Evolutionary conservation across 2,113 vertebrate genomes (phyloP), one percentile per base, ranked within the genome.

Genomic region (Chelonoidis abingdonii): DNA sequence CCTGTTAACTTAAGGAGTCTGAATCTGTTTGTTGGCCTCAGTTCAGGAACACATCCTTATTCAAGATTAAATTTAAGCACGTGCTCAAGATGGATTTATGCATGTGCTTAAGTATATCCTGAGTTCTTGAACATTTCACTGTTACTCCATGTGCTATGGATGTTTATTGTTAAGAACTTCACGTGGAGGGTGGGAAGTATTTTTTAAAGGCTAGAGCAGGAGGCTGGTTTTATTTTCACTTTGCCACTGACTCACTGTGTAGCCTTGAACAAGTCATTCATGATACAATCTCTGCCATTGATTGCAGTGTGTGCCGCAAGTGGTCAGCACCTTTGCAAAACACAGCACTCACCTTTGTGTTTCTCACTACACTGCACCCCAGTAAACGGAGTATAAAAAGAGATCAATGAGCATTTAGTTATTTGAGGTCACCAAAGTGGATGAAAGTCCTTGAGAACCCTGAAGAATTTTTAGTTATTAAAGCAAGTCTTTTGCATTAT

Each of bases 41-140:
- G 19, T 13, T 93, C 76, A 50, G 38, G 57, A 85, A 93, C 88
- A 78, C 57, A 19, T 80, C 86, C 38, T 81, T 91, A 11, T 88
- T 92, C 80, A 53, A 53, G 59, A 89, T 35, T 86, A 0, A n/a
- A 25, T 1, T 0, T 81, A 84, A 89, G 29, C 49, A 24, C 35
- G 14, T 54, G 11, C 69, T 91, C 86, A 89, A 86, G 38, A 16
- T n/a, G 79, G 82, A 86, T 56, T 83, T 86, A 38, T 83, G 5
- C 21, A 1, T 76, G 19, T 22, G 41, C 75, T 16, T 78, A 47
- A 78, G 41, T 78, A 27, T 78, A 27, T 78, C 41, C 5, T 44
- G 72, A 95, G 57, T 88, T 91, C 50, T 53, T 96, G 88, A 81
- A 78, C 80, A 62, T 84, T 76, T 93, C 90, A 93, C 35, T 92